Base-by-base conservation (phyloP, 2,888 invertebrate species). In the Eristalinus aeneus region DNA sequence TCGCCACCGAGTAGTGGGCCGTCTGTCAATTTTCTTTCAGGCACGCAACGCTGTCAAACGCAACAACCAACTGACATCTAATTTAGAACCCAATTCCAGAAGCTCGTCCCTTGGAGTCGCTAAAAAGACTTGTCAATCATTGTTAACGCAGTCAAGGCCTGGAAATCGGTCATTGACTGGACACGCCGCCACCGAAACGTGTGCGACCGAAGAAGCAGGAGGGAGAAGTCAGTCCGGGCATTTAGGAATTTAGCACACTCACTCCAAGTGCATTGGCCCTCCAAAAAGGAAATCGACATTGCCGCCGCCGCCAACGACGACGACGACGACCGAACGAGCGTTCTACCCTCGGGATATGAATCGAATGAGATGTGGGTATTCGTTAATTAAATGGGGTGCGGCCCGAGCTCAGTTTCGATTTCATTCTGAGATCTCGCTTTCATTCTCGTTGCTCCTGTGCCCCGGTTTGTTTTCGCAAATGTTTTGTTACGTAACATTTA, bases 41-140 rank as follows among this genome's bases (percentile, higher is more conserved):
- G 73, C 85, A 86, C 81, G 85, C 85, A 86, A 81, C 64, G 77
- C 81, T 86, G 85, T 86, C 85, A 86, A 86, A 81, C 69, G 81
- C 81, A 86, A 56, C 60, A 60, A 75, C 5, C 2, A 79, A 78
- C 56, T 69, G 64, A 69, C 60, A 78, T 74, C 64, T 16, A 74
- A 78, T 83, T 79, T 71, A 16, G 31, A 71, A 6, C 10, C 54
- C 67, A 63, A 64, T 27, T 27, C 11, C 32, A 46, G n/a, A 16
- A 20, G 61, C 53, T 39, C 32, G 22, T 27, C 53, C 74, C 67
- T n/a, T 4, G n/a, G 16, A 46, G 16, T 75, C 22, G 67, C 56
- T 77, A 82, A 82, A 82, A 36, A 69, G 86, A 78, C 86, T 71
- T 86, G 82, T 86, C 86, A 86, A 86, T 86, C 86, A 86, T 86